Evolutionary conservation across 2,113 vertebrate species (phyloP).

Genomic region (Lathamus discolor): DNA sequence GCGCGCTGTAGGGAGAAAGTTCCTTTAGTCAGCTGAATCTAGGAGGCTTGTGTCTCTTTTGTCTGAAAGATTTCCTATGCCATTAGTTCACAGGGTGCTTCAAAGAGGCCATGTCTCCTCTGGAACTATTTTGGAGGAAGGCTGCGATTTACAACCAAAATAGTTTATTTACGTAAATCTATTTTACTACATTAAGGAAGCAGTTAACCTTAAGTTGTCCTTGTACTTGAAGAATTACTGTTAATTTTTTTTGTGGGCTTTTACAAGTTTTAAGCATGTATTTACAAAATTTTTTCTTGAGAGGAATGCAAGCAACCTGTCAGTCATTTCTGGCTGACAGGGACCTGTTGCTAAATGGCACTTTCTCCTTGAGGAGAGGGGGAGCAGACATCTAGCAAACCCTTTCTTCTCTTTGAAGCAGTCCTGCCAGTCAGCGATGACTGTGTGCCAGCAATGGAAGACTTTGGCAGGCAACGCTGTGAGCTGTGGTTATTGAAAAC

Average conservation of each 20-base stretch:
- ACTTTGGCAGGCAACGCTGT: not conserved
- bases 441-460: not conserved
- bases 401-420: not conserved
- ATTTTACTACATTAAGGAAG: not conserved
- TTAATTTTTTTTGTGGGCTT: not conserved
- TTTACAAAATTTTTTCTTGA: not conserved
- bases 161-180: not conserved
- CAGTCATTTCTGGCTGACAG: not conserved
- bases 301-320: not conserved
- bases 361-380: not conserved
- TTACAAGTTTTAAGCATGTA: not conserved
- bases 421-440: not conserved
- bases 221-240: not conserved
- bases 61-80: not conserved
- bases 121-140: not conserved
- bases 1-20: not conserved
- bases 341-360: not conserved
- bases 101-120: not conserved
- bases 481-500: conserved; percentile 4
- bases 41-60: not conserved
- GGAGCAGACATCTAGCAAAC: not conserved
- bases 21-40: not conserved
- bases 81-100: not conserved
- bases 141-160: not conserved
- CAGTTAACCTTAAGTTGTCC: not conserved